Conservation (phyloP, 2,113 vertebrate species). For the Athene noctua region DNA sequence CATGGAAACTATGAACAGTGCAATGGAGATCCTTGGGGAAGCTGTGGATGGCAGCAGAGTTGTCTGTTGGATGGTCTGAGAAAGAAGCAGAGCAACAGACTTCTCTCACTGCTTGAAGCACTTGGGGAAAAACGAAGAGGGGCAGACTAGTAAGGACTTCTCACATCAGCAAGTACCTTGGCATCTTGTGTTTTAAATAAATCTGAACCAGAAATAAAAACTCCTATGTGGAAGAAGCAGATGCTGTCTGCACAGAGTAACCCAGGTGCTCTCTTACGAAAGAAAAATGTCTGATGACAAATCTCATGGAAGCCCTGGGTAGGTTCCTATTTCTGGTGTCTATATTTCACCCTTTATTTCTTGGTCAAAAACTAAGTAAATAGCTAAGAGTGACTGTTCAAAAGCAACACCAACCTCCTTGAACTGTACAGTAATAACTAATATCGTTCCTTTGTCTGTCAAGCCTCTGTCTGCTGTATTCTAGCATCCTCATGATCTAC, state of each 20-base stretch:
- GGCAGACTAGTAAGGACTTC: background rate
- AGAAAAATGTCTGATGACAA: background rate
- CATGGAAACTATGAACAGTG: background rate
- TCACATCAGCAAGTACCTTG: background rate
- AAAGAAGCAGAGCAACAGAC: background rate
- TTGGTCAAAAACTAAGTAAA: background rate
- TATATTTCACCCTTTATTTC: background rate
- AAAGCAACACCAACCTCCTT: background rate
- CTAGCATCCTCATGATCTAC: background rate
- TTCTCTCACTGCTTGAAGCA: background rate
- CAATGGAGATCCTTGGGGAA: background rate
- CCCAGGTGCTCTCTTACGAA: background rate
- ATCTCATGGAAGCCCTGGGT: background rate
- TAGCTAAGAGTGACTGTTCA: background rate
- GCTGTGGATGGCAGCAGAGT: background rate
- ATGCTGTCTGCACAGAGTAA: background rate
- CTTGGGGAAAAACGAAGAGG: background rate
- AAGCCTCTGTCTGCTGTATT: background rate
- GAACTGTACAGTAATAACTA: background rate
- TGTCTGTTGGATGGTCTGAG: background rate
- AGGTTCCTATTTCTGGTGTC: background rate
- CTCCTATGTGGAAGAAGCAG: background rate
- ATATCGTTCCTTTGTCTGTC: background rate
- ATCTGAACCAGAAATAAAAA: background rate
- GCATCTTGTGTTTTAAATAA: background rate